phyloP scores from a whole-genome alignment of 2,113 vertebrate species.

The Ploceus nigricollis region DNA sequence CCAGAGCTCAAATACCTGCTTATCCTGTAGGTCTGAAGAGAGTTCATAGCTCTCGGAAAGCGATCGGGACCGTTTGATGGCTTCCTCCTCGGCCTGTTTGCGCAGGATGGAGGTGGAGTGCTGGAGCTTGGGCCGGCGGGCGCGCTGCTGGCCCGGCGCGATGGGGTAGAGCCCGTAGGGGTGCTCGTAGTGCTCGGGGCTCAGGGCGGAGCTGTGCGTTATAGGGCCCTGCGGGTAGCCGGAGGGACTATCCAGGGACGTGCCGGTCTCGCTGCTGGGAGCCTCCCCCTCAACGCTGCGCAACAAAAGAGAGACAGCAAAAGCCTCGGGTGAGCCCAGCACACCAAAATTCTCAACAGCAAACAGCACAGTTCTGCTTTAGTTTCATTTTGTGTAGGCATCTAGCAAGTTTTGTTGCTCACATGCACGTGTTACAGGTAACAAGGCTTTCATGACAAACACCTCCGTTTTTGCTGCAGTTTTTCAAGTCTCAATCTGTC shows the following conservation, averaged over 20 bases:
- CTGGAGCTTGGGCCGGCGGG: slow-evolving; percentile 89
- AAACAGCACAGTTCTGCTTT: not conserved
- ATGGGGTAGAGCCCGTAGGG: slow-evolving; percentile 76
- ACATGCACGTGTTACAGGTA: not conserved
- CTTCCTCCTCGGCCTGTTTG: slow-evolving; percentile 96
- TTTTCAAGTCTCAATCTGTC: not conserved
- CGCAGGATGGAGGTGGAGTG: slow-evolving; percentile 94
- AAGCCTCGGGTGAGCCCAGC: not conserved
- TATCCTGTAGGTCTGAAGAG: slow-evolving; percentile 97
- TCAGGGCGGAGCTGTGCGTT: slow-evolving; percentile 77
- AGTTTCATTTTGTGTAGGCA: not conserved
- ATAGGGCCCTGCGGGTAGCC: slow-evolving; percentile 83
- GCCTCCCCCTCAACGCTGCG: slow-evolving; percentile 92
- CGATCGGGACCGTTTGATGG: slow-evolving; percentile 93
- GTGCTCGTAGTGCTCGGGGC: slow-evolving; percentile 86
- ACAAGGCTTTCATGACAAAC: not conserved
- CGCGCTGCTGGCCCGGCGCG: slow-evolving; percentile 79
- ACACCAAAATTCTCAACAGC: not conserved
- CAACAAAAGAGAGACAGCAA: not conserved
- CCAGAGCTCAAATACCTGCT: slow-evolving; percentile 82
- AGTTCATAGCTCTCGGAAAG: slow-evolving; percentile 99
- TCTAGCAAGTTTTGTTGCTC: not conserved
- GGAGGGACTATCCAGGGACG: slow-evolving; percentile 83
- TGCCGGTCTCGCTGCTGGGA: slow-evolving; percentile 82
- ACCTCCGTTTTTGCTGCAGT: not conserved